Conservation (phyloP, 2,797 vertebrate genomes). For the Mustela erminea region DNA sequence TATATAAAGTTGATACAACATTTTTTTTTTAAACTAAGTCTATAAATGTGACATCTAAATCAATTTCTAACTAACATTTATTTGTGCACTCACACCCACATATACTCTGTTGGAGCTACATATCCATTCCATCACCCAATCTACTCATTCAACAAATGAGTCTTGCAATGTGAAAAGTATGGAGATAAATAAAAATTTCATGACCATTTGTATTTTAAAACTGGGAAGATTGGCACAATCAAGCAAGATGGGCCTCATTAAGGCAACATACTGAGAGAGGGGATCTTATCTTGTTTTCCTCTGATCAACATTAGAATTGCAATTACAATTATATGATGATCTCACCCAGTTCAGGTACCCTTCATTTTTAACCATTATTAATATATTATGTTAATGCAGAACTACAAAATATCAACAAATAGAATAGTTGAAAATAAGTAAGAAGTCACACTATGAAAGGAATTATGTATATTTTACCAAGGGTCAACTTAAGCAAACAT, state of each 20-base stretch:
- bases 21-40: not conserved
- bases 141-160: not conserved
- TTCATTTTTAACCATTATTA: not conserved
- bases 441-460: not conserved
- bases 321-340: not conserved
- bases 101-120: not conserved
- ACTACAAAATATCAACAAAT: not conserved
- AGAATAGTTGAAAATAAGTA: not conserved
- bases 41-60: not conserved
- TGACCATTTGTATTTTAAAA: constrained; percentile 21
- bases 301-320: not conserved
- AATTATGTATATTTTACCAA: not conserved
- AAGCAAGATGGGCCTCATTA: not conserved
- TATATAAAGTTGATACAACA: constrained; percentile 4
- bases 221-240: not conserved
- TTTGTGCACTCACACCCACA: not conserved
- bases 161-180: not conserved
- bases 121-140: not conserved
- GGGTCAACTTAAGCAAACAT: not conserved
- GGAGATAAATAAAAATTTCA: not conserved
- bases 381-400: constrained; percentile 32
- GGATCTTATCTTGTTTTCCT: not conserved
- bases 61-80: not conserved
- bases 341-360: not conserved
- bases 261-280: not conserved